Base-by-base conservation (phyloP, 2,888 invertebrate species). In the Chrysina gloriosa region DNA sequence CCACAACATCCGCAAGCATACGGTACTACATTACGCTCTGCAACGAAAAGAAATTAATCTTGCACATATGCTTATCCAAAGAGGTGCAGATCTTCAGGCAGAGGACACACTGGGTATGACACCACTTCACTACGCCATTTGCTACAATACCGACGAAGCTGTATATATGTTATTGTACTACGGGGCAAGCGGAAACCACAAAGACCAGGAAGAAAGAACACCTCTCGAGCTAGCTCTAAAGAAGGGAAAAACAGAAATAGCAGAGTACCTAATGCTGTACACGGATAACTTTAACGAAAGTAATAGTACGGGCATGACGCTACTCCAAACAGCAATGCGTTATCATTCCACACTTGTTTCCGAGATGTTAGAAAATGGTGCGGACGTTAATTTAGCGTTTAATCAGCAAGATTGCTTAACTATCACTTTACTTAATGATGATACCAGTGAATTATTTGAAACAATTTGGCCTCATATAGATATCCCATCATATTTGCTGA, bases 181-280 rank as follows among this genome's bases (percentile, higher is more conserved):
- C 21, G 45, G 45, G 7, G 45, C 45, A 21, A 9, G 9, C 21
- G 16, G 45, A 7, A 21, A 45, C 2, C 9, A 45, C 21, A 21
- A 14, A 21, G 7, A 45, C 2, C 6, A n/a, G 6, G 9, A 45
- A 0, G 21, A 3, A 2, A 21, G 16, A 45, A 21, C 21, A 21
- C 19, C 45, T 21, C 21, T 45, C 3, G 45, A 19, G 9, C 14
- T 45, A 1, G 45, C 45, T 21, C 1, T 45, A 21, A 5, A 2
- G 21, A 21, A 21, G 9, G 6, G 9, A 9, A 45, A 19, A 3
- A 9, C 19, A 19, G 45, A 45, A 19, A 7, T 45, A 4, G 45
- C 45, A 9, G 45, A 45, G n/a, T 45, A 45, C 21, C 21, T 45
- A 6, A 16, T 45, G 45, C 45, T 45, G 29, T 52, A 52, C n/a